Base-by-base conservation (phyloP, 2,113 vertebrate genomes). In the Riparia riparia region DNA sequence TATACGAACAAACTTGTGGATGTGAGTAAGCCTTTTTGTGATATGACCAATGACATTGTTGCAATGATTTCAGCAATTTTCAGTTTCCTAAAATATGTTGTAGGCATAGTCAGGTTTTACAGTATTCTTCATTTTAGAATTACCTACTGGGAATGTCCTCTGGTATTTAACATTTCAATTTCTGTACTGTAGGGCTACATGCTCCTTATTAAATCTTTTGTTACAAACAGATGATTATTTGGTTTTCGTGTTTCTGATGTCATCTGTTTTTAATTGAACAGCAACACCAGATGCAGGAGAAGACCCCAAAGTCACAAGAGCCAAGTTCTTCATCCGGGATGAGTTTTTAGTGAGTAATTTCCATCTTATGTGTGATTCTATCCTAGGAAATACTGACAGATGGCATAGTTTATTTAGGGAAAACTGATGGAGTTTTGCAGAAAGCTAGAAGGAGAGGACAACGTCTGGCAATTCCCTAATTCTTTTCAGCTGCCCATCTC, bases 311-410 rank as follows among this genome's bases (percentile, higher is more conserved):
- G 99, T 99, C 82, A 99, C 99, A 29, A 99, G 99, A 98, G 99
- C 99, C 73, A 99, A 99, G 97, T 99, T 99, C 98, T 99, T 99
- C 97, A 99, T 99, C 97, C 98, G 99, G 91, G 99, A 99, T 86
- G 99, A 99, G 97, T 99, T 99, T 97, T 97, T 99, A 98, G 99
- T 99, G 97, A 98, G 99, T 98, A 73, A 60, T 64, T 93, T 93
- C 77, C 19, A 65, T 73, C 51, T 86, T 95, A 68, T 47, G 47
- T 78, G 57, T 82, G 25, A 63, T 77, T 61, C 53, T 90, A 15
- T 32, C 81, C 32, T 31, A 65, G 77, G 78, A 91, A 87, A 94
- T 91, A 72, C 76, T 94, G 61, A 78, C 95, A 89, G 89, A 92
- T 94, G 93, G 92, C 20, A 2, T 14, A 8, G 20, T 63, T 90